Evolutionary conservation across 2,113 vertebrate genomes (phyloP).

Genomic region (Podarcis raffonei): DNA sequence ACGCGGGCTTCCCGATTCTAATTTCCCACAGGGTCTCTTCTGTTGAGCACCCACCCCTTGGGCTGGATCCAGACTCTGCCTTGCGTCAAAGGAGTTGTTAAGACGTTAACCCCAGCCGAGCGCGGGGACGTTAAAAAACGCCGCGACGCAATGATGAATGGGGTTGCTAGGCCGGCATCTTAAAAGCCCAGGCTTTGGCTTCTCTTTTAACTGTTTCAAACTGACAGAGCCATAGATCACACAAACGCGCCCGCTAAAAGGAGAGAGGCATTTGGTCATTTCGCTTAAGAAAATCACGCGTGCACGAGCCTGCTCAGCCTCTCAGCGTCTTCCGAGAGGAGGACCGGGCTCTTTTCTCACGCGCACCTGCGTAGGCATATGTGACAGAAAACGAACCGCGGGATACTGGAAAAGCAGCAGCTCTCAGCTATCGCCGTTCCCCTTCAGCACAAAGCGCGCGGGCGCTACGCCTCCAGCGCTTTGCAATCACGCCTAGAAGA

Average conservation of each 20-base stretch:
- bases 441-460: no score
- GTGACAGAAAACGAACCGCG: not conserved
- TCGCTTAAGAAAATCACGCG: conserved; percentile 65
- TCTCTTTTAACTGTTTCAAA: conserved; percentile 81
- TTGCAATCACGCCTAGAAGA: not conserved
- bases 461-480: not conserved
- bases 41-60: conserved; percentile 21
- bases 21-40: conserved; percentile 23
- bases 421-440: not conserved
- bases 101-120: conserved; percentile 75
- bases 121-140: conserved; percentile 63
- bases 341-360: conserved; percentile 38
- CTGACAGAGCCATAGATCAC: conserved; percentile 82
- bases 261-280: conserved; percentile 74
- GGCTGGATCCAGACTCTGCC: conserved; percentile 25
- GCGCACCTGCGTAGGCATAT: not conserved
- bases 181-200: conserved; percentile 78
- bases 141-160: conserved; percentile 76
- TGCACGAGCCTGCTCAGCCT: conserved; percentile 31
- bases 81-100: conserved; percentile 54
- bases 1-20: conserved; percentile 14
- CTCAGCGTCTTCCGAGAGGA: conserved; percentile 45
- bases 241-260: conserved; percentile 72
- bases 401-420: not conserved
- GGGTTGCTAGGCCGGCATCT: conserved; percentile 73